Evolutionary conservation across 1,140 invertebrate species (phyloP), one percentile per base, ranked within the genome.

Genomic region (Drosophila nannoptera): DNA sequence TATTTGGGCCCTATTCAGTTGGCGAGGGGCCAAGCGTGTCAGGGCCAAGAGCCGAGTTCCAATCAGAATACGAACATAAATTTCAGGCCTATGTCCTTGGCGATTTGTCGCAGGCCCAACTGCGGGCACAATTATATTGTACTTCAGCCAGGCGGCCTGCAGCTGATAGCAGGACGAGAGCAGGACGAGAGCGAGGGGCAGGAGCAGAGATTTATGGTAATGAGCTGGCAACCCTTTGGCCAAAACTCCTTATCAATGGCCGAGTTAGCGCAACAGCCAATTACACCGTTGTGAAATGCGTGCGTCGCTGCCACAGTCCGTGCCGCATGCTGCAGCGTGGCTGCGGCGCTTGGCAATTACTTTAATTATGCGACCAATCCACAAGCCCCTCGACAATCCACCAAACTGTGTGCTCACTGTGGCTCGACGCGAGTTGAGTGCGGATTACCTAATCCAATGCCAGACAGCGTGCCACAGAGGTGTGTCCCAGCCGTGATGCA

Each of bases 361-460:
- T 72, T 72, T 68, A 72, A 72, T 72, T 72, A 72, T 72, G 69
- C 65, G 64, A 68, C 45, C 69, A 72, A 72, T 68, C 8, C 56
- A 68, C 56, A 71, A 61, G 61, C 64, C 36, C 69, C 49, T 45
- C 56, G 69, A 64, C 71, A 55, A 6, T 52, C 48, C 58, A 68
- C 36, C 29, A 32, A 49, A 50, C 36, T 22, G 22, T 22, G 22
- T 22, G 22, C 22, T 22, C 22, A 22, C 22, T 70, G 59, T 54
- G 36, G 45, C 48, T 52, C 59, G 56, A 38, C 29, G 58, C 45
- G 54, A 49, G 53, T 46, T 33, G 40, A 5, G 12, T 35, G 12
- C 32, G 36, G 62, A 7, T 70, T 70, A 53, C 49, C 55, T 59
- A 66, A 71, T 35, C 42, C 50, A 69, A 63, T 54, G 65, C 65